Evolutionary conservation across 2,797 vertebrate genomes (phyloP).

Genomic region (Gymnothorax reevesii): DNA sequence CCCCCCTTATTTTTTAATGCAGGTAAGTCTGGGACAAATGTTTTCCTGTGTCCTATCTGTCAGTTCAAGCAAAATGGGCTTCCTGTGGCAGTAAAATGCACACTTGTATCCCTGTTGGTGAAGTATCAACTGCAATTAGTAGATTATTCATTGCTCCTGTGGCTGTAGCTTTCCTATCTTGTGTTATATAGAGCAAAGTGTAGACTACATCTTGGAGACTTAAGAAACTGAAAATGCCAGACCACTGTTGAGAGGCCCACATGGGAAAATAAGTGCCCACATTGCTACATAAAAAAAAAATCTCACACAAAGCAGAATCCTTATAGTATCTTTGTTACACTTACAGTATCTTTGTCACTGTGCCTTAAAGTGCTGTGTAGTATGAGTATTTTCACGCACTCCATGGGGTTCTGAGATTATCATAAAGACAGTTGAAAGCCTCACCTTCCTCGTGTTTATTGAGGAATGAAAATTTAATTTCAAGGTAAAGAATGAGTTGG

Average conservation of each 20-base stretch:
- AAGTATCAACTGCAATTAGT: constrained; percentile 41
- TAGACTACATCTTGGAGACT: background rate
- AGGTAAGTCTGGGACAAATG: background rate
- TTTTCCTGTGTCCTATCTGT: background rate
- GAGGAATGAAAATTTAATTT: background rate
- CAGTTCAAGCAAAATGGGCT: background rate
- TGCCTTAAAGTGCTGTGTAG: background rate
- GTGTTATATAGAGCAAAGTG: background rate
- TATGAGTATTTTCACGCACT: background rate
- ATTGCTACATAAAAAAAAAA: background rate
- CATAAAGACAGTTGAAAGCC: background rate
- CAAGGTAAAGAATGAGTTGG: background rate
- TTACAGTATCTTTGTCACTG: background rate
- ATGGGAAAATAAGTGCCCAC: background rate
- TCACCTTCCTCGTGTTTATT: background rate
- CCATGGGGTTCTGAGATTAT: background rate
- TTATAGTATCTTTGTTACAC: too few relatives aligned
- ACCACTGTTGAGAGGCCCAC: background rate
- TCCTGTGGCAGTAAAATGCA: constrained; percentile 4
- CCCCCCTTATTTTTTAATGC: background rate
- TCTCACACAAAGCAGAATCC: background rate
- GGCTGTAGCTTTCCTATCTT: background rate
- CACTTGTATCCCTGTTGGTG: constrained; percentile 34
- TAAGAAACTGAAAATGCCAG: background rate
- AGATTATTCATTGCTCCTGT: constrained; percentile 39